These are phyloP conservation scores for Tetranychus piercei DNA, from an alignment of 2,888 invertebrate genomes.

Conservation along the genomic window DNA sequence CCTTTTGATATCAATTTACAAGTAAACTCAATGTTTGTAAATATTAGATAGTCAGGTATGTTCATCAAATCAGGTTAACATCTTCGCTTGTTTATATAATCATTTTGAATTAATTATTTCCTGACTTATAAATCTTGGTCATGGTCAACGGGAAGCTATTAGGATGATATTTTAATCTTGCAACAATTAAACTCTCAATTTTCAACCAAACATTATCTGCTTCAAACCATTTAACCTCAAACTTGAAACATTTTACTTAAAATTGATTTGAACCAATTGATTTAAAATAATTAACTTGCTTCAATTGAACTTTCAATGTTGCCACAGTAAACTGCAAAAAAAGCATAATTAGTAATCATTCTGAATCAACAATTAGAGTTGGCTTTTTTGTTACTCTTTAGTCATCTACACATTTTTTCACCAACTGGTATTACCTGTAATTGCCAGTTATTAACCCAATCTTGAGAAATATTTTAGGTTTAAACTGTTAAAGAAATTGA, in stretches of 20 bases:
- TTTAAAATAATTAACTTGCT: background rate
- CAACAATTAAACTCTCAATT: background rate
- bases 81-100: background rate
- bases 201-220: background rate
- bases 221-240: too few relatives aligned
- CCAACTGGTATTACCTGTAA: too few relatives aligned
- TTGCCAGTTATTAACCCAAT: too few relatives aligned
- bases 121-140: background rate
- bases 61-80: background rate
- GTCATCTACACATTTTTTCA: too few relatives aligned
- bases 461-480: too few relatives aligned
- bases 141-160: background rate
- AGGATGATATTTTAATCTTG: background rate
- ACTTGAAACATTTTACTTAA: background rate
- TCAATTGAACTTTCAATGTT: background rate
- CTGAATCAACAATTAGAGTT: too few relatives aligned
- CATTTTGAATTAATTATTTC: background rate
- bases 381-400: too few relatives aligned
- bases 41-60: too few relatives aligned
- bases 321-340: too few relatives aligned
- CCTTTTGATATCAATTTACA: too few relatives aligned
- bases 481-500: background rate
- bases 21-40: too few relatives aligned
- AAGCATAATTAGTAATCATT: too few relatives aligned
- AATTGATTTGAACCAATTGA: background rate